Percentiles rank a stretch among this genome's conserved stretches.
phyloP scores from a whole-genome alignment of 2,113 vertebrate species.

The Toxotes chatareus region DNA sequence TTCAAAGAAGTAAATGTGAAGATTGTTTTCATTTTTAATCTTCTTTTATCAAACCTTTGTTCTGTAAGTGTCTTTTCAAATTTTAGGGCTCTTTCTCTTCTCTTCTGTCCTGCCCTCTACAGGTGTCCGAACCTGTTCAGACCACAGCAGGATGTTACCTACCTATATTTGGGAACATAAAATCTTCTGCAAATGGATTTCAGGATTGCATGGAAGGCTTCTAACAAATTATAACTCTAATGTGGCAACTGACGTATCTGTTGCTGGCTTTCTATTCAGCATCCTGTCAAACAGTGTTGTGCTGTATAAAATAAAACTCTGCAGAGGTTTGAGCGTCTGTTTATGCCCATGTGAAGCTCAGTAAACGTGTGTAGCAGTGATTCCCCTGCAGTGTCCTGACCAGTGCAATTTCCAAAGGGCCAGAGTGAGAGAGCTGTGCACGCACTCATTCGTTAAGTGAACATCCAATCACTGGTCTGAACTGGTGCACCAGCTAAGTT shows the following conservation, averaged over 20 bases:
- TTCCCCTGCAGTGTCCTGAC: constrained; percentile 54
- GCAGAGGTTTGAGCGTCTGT: constrained; percentile 5
- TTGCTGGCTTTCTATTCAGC: constrained; percentile 8
- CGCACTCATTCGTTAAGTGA: constrained; percentile 74
- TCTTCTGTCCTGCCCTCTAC: constrained; percentile 1
- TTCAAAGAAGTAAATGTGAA: not conserved
- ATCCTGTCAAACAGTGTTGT: not conserved
- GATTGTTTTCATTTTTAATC: not conserved
- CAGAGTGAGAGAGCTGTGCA: constrained; percentile 52
- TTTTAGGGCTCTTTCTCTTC: not conserved
- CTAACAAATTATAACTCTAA: constrained; percentile 9
- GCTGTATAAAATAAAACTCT: constrained; percentile 3
- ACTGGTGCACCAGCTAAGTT: constrained; percentile 75
- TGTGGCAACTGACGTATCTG: not conserved
- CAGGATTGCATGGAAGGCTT: constrained; percentile 26
- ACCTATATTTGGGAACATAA: constrained; percentile 43
- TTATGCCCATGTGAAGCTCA: constrained; percentile 28
- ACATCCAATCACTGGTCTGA: constrained; percentile 62
- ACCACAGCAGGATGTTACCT: constrained; percentile 30
- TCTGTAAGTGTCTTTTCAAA: not conserved
- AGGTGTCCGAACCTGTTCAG: constrained; percentile 51
- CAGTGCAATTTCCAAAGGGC: constrained; percentile 57
- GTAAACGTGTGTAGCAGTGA: constrained; percentile 26
- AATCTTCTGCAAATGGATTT: constrained; percentile 48
- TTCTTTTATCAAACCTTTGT: constrained; percentile 1